Evolutionary conservation across 2,113 vertebrate genomes (phyloP).

Genomic region (Lepus americanus): DNA sequence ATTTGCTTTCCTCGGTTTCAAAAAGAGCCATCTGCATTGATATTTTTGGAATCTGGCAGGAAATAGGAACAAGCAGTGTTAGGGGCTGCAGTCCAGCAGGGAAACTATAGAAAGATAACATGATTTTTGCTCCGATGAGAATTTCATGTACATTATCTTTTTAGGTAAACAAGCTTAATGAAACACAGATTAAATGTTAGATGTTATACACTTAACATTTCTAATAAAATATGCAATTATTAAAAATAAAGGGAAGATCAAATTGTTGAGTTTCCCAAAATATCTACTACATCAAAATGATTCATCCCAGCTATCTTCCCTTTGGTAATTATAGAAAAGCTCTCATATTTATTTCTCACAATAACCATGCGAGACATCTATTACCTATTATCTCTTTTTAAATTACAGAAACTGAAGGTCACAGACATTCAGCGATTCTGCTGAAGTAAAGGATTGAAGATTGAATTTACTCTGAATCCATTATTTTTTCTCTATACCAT

Average conservation of each 20-base stretch:
- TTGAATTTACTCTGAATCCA: not conserved
- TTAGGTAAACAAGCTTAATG: not conserved
- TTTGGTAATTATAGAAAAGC: not conserved
- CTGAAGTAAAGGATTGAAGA: not conserved
- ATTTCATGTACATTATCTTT: not conserved
- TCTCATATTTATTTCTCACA: not conserved
- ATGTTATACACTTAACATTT: not conserved
- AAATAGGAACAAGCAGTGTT: not conserved
- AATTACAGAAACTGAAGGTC: not conserved
- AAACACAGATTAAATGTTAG: not conserved
- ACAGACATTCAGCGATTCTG: not conserved
- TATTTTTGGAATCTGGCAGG: constrained; percentile 32
- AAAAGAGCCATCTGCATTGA: constrained; percentile 6
- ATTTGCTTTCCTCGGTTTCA: not conserved
- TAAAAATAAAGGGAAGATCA: not conserved
- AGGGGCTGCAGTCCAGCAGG: not conserved
- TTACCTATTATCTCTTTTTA: not conserved
- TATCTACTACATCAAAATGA: not conserved
- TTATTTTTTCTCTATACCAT: not conserved
- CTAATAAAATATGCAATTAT: not conserved
- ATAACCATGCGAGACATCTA: not conserved
- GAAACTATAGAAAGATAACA: not conserved
- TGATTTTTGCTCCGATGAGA: not conserved
- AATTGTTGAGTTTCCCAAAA: not conserved
- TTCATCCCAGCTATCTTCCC: not conserved